Percentiles rank a stretch among this genome's conserved stretches.
phyloP scores from a whole-genome alignment of 1,140 invertebrate species.

The Solenopsis fugax region DNA sequence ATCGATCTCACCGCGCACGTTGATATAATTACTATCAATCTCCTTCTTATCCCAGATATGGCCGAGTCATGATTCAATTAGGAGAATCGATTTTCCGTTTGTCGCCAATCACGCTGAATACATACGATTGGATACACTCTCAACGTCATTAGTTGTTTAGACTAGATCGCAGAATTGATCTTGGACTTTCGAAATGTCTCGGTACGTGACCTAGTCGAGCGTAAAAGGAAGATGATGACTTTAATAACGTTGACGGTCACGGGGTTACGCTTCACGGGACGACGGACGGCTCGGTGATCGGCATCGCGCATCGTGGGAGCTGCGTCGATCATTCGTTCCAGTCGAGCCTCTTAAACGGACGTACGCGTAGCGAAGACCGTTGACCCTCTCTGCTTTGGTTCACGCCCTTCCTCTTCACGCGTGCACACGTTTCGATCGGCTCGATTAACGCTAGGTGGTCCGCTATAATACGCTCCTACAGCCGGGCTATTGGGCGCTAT shows the following conservation, averaged over 20 bases:
- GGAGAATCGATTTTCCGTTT: constrained; percentile 28
- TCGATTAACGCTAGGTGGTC: constrained; percentile 23
- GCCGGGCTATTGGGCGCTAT: not conserved
- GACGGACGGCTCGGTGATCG: constrained; percentile 33
- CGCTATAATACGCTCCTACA: not conserved
- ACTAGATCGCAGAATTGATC: not conserved
- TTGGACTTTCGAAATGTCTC: not conserved
- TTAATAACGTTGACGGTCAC: constrained; percentile 58
- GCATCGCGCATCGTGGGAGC: constrained; percentile 67
- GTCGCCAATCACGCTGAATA: not conserved
- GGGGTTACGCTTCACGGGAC: constrained; percentile 53
- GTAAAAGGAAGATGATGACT: constrained; percentile 37
- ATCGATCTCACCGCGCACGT: constrained; percentile 65
- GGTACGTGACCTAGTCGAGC: not conserved
- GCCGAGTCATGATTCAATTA: not conserved
- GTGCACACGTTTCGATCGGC: constrained; percentile 42
- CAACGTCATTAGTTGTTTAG: not conserved
- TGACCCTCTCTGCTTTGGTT: constrained; percentile 49
- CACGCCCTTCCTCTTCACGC: constrained; percentile 57
- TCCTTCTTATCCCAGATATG: not conserved
- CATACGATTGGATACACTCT: not conserved
- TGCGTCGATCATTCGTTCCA: constrained; percentile 58
- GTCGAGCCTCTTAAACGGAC: constrained; percentile 20
- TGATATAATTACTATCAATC: constrained; percentile 71
- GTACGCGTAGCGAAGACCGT: constrained; percentile 52